Evolutionary conservation across 2,113 vertebrate species (phyloP).

Genomic region (Pica pica): DNA sequence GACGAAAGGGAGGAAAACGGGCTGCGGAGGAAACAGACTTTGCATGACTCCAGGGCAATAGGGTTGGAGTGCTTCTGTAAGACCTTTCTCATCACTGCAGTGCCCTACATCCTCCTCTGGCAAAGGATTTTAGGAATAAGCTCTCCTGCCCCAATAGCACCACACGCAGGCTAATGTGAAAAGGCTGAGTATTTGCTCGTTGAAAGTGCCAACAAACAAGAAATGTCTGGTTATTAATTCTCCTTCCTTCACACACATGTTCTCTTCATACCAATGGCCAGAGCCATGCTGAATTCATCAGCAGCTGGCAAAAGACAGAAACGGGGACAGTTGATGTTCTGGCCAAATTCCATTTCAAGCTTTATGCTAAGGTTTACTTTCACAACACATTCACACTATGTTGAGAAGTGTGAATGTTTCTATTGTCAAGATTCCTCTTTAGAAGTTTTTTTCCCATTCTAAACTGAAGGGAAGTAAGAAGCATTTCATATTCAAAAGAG

Average conservation of each 20-base stretch:
- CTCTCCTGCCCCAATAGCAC: neutral
- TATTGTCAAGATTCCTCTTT: neutral
- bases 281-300: neutral
- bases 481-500: neutral
- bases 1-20: neutral
- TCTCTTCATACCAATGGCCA: neutral
- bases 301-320: neutral
- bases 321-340: rapidly evolving
- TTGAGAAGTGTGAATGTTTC: neutral
- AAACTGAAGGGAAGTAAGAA: neutral
- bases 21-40: neutral
- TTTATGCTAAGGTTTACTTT: neutral
- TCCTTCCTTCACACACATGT: neutral
- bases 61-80: neutral
- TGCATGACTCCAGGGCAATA: neutral
- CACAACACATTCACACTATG: neutral
- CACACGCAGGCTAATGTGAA: neutral
- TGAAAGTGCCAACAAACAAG: neutral
- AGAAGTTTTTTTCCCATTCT: neutral
- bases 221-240: neutral
- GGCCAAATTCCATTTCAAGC: neutral
- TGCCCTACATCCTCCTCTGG: neutral
- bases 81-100: neutral
- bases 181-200: neutral
- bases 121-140: neutral